Evolutionary conservation across 1,140 invertebrate species (phyloP).

Genomic region (Drosophila triauraria): DNA sequence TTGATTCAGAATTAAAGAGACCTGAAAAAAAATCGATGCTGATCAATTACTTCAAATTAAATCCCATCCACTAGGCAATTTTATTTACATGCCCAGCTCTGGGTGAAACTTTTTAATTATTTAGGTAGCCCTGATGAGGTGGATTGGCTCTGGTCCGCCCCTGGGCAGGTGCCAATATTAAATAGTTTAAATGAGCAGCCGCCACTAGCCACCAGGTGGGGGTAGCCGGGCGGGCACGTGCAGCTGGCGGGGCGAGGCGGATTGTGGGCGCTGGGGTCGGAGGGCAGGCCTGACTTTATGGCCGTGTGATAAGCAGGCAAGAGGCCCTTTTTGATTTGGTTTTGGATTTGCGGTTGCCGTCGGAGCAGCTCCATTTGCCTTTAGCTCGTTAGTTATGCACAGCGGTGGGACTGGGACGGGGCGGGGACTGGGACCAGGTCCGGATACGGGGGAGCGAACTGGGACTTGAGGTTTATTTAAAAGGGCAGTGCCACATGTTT

Average conservation of each 20-base stretch:
- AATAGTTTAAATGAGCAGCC: constrained; percentile 74
- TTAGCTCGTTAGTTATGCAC: constrained; percentile 77
- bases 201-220: background rate
- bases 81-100: constrained; percentile 23
- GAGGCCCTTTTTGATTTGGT: constrained; percentile 82
- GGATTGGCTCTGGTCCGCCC: constrained; percentile 10
- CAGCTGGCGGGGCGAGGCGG: background rate
- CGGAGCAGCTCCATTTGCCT: constrained; percentile 52
- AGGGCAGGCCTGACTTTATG: constrained; percentile 66
- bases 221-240: constrained; percentile 3
- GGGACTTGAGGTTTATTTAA: constrained; percentile 81
- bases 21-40: too few relatives aligned
- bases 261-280: constrained; percentile 1
- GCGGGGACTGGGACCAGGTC: background rate
- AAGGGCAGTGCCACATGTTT: constrained; percentile 79
- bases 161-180: constrained; percentile 79
- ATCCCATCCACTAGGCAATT: background rate
- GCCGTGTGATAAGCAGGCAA: constrained; percentile 75
- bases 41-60: background rate
- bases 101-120: constrained; percentile 56
- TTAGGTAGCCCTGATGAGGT: constrained; percentile 37
- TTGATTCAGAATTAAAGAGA: too few relatives aligned
- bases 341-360: constrained; percentile 80
- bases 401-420: constrained; percentile 6
- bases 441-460: constrained; percentile 8